Evolutionary conservation across 2,797 vertebrate species (phyloP).

Genomic region (Spondyliosoma cantharus): DNA sequence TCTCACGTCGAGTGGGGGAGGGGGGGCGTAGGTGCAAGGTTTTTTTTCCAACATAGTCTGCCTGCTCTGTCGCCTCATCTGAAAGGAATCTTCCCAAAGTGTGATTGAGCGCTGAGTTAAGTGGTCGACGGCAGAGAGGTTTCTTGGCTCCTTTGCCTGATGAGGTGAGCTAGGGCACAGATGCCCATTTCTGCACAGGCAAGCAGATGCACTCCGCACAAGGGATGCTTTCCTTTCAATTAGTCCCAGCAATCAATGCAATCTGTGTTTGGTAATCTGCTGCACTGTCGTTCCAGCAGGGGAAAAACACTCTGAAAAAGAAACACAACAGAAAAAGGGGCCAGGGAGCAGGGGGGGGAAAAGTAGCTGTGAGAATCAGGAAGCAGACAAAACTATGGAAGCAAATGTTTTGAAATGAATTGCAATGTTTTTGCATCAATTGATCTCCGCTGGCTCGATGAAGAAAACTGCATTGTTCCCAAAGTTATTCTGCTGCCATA

Average conservation of each 20-base stretch:
- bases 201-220: conserved; percentile 73
- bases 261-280: conserved; percentile 79
- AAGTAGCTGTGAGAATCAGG: conserved; percentile 19
- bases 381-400: conserved; percentile 35
- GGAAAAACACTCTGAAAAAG: conserved; percentile 32
- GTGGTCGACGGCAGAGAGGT: conserved; percentile 62
- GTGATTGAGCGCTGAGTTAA: conserved; percentile 75
- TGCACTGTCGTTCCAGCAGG: conserved; percentile 58
- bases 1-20: conserved; percentile 26
- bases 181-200: conserved; percentile 74
- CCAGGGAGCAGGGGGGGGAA: conserved; percentile 25
- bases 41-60: conserved; percentile 37
- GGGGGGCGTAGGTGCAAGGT: not conserved
- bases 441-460: conserved; percentile 30
- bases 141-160: conserved; percentile 74
- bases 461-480: conserved; percentile 35
- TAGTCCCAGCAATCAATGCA: conserved; percentile 80
- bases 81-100: conserved; percentile 72
- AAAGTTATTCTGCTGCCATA: conserved; percentile 29
- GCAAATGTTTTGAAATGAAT: conserved; percentile 33
- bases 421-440: conserved; percentile 28
- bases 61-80: conserved; percentile 60
- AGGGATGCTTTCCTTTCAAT: conserved; percentile 81
- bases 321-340: conserved; percentile 40
- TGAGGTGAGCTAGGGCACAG: conserved; percentile 74